A percentile compares a stretch with the other conserved stretches of the same genome.
phyloP scores from a whole-genome alignment of 1,140 invertebrate species.

The Gryon sp. region DNA sequence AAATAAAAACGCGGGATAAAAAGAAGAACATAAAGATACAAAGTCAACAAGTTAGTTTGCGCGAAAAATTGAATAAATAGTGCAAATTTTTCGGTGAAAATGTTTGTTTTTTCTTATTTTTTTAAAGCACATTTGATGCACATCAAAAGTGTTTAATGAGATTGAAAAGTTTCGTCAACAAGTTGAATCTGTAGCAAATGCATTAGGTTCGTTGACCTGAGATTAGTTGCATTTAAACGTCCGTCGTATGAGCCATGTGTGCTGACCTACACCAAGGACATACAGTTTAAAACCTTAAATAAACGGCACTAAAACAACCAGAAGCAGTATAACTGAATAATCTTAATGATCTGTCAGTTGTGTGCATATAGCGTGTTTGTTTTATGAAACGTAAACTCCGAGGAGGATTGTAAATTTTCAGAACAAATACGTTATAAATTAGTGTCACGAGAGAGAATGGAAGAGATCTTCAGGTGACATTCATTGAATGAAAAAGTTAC shows the following conservation, averaged over 20 bases:
- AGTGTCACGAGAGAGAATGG: neutral
- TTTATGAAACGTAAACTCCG: constrained; percentile 16
- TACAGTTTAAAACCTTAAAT: neutral
- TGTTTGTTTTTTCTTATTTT: too few relatives aligned
- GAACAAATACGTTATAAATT: constrained; percentile 19
- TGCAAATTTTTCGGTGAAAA: too few relatives aligned
- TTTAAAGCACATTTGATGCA: too few relatives aligned
- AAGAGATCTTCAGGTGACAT: too few relatives aligned
- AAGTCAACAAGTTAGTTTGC: too few relatives aligned
- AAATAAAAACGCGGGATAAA: too few relatives aligned
- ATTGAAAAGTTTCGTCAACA: too few relatives aligned
- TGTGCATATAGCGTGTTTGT: constrained; percentile 11
- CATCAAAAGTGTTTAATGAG: too few relatives aligned
- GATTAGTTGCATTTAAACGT: neutral
- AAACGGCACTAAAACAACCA: constrained; percentile 14
- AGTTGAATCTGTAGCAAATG: constrained; percentile 13
- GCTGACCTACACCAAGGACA: constrained; percentile 17
- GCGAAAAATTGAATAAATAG: too few relatives aligned
- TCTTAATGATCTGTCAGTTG: constrained; percentile 9
- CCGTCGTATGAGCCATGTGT: neutral
- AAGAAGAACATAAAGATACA: too few relatives aligned
- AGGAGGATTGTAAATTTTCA: constrained; percentile 7
- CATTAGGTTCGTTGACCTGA: constrained; percentile 11
- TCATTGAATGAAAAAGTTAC: too few relatives aligned
- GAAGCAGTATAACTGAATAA: neutral